Base-by-base conservation (phyloP, 2,888 invertebrate species). In the Panzeria rudis region DNA sequence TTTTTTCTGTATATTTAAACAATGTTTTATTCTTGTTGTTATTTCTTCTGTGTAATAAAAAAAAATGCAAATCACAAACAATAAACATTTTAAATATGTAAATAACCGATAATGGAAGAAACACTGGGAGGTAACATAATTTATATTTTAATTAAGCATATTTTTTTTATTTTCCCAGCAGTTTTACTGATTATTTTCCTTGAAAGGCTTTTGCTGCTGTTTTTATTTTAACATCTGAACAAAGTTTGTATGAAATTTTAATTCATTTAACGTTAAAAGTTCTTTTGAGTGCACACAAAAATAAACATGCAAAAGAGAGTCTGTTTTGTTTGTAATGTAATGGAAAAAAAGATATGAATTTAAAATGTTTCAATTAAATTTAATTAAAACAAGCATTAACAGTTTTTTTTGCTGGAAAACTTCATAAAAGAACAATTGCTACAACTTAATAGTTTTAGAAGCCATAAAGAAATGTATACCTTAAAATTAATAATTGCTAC, bases 41-140 rank as follows among this genome's bases (percentile, higher is more conserved):
- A n/a, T n/a, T n/a, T n/a, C n/a, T n/a, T n/a, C n/a, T n/a, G 38
- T 52, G 32, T 68, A 81, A 81, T 73, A 73, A 72, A 84, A 73
- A 72, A 84, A 81, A 84, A 84, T 84, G 76, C 77, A 84, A 84
- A 81, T 81, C 71, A 47, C 61, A 84, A 41, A 38, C 54, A 68
- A 77, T 72, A 61, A 84, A 84, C 68, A 73, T 47, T 62, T 54
- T 68, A 68, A 81, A 81, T 80, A 73, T 84, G 77, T 69, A 84
- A 84, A 81, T 77, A 73, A 47, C 68, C 68, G 77, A 81, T 73
- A 84, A 81, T 77, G 81, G 68, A 32, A 35, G 38, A 62, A 73
- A 47, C 35, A 75, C n/a, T 38, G 83, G 69, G 44, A 62, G 69
- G 62, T 47, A 6, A 1, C 25, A 72, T 41, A 32, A 61, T 52